These are phyloP conservation scores for Pseudomyrmex cubaensis DNA, from an alignment of 1,140 invertebrate genomes.

Conservation along the genomic window DNA sequence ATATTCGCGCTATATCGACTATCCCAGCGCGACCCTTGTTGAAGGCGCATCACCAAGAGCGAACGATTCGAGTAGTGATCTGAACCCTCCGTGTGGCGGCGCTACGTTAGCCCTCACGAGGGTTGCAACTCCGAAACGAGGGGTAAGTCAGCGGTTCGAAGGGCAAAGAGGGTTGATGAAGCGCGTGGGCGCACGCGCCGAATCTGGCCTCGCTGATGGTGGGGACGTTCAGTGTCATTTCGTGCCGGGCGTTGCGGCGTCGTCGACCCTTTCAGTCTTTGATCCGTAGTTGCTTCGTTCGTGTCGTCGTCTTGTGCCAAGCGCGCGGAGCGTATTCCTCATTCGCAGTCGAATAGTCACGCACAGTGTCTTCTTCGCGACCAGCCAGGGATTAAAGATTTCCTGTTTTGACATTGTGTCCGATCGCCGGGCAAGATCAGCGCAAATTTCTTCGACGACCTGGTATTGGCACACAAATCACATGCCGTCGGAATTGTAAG, in stretches of 20 bases:
- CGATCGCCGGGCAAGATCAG: conserved; percentile 12
- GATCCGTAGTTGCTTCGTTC: conserved; percentile 72
- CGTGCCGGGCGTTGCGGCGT: conserved; percentile 81
- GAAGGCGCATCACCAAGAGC: conserved; percentile 37
- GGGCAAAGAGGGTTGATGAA: conserved; percentile 37
- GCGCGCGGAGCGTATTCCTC: neutral
- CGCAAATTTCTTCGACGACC: neutral
- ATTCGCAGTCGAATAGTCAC: conserved; percentile 5
- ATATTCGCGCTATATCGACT: conserved; percentile 28
- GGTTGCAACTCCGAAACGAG: conserved; percentile 26
- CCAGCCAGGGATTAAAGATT: conserved; percentile 42
- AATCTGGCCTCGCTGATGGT: conserved; percentile 46
- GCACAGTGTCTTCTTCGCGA: conserved; percentile 50
- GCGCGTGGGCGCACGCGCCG: conserved; percentile 68
- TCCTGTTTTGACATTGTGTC: conserved; percentile 25
- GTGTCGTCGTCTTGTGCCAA: conserved; percentile 35
- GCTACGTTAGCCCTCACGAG: conserved; percentile 44
- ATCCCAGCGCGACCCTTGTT: conserved; percentile 13
- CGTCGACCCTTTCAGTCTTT: conserved; percentile 77
- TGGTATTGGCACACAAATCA: neutral
- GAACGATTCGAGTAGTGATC: conserved; percentile 54
- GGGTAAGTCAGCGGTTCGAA: conserved; percentile 1
- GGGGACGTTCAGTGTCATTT: conserved; percentile 80
- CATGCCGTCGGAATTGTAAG: neutral
- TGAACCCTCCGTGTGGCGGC: conserved; percentile 68